Conservation (phyloP, 2,113 vertebrate species). For the Calonectris borealis region DNA sequence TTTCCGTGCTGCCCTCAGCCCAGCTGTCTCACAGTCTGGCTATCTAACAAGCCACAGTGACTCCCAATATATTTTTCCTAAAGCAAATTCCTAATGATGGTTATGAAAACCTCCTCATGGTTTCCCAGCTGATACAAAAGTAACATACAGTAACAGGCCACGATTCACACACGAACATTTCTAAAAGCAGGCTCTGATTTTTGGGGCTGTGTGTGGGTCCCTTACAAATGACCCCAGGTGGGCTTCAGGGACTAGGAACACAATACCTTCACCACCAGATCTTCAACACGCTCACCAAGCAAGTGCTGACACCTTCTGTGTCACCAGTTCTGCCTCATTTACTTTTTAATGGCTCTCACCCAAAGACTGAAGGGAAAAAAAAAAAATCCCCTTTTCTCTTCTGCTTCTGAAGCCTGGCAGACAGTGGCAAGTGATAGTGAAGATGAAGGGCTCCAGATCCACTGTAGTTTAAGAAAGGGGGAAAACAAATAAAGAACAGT, state of each 20-base stretch:
- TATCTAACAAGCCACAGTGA: conserved; percentile 13
- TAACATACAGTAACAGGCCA: neutral
- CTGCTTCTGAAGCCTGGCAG: neutral
- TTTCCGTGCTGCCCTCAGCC: conserved; percentile 27
- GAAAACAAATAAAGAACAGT: neutral
- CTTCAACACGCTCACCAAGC: accelerated
- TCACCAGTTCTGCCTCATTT: neutral
- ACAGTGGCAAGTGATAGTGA: neutral
- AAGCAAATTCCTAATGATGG: conserved; percentile 55
- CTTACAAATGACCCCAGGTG: neutral
- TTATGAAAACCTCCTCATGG: conserved; percentile 54
- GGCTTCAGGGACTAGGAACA: neutral
- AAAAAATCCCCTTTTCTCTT: neutral
- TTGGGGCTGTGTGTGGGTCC: neutral
- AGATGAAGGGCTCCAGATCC: neutral
- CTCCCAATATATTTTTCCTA: conserved; percentile 23
- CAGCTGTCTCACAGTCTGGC: conserved; percentile 56
- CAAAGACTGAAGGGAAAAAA: neutral
- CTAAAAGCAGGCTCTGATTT: neutral
- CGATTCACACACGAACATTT: neutral
- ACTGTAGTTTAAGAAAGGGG: neutral
- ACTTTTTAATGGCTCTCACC: neutral
- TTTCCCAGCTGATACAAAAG: conserved; percentile 34
- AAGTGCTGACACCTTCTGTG: neutral
- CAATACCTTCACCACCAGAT: neutral